Conservation (phyloP, 1,140 invertebrate species). For the Camponotus floridanus region DNA sequence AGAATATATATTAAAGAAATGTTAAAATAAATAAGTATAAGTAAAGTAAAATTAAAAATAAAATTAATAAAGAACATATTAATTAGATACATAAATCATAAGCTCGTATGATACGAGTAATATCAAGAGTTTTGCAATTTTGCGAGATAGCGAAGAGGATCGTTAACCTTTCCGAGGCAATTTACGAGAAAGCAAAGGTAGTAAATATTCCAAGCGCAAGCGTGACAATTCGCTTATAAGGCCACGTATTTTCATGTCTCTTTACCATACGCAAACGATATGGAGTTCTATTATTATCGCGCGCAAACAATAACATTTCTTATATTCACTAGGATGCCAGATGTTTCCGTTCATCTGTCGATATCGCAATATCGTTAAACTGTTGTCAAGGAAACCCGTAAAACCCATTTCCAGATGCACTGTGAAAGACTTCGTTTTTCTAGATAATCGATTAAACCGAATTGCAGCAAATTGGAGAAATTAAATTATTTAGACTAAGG, state of each 20-base stretch:
- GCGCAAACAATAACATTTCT: constrained; percentile 31
- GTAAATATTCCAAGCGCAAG: constrained; percentile 31
- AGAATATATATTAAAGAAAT: neutral
- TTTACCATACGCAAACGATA: neutral
- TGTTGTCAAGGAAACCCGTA: neutral
- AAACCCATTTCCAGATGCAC: constrained; percentile 47
- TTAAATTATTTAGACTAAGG: constrained; percentile 35
- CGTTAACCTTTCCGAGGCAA: neutral
- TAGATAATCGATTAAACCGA: constrained; percentile 40
- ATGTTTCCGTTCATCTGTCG: constrained; percentile 46
- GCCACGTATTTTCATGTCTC: neutral
- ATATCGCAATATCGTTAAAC: constrained; percentile 43
- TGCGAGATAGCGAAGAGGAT: neutral
- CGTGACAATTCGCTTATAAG: neutral
- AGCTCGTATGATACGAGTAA: neutral
- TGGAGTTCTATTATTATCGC: constrained; percentile 29
- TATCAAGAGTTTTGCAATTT: neutral
- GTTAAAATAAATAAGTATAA: neutral
- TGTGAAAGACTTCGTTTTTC: neutral
- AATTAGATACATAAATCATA: constrained; percentile 26
- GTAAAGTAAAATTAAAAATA: constrained; percentile 12
- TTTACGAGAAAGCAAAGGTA: constrained; percentile 22
- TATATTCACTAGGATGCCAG: neutral
- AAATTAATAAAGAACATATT: constrained; percentile 17
- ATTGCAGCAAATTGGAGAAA: constrained; percentile 22